phyloP scores from a whole-genome alignment of 2,888 invertebrate species.

The Protonemura montana region DNA sequence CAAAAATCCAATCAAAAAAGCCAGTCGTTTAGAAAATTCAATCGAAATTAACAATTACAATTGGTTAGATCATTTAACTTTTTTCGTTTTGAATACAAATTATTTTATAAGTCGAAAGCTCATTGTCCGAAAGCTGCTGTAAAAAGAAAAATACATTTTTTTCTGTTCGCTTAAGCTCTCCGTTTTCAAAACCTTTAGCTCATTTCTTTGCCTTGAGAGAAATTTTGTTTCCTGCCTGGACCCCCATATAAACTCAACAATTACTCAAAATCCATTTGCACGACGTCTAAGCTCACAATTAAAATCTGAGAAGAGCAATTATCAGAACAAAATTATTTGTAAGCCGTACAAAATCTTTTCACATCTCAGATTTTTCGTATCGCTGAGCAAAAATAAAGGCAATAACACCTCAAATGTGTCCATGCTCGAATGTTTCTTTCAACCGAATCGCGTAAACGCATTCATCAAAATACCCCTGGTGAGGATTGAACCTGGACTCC shows the following conservation, averaged over 20 bases:
- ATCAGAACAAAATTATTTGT: background rate
- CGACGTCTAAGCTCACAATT: background rate
- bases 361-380: background rate
- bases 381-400: background rate
- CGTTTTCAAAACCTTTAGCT: background rate
- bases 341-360: background rate
- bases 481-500: background rate
- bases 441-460: background rate
- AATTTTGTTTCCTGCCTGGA: background rate
- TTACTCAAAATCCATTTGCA: background rate
- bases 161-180: background rate
- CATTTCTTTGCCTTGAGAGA: background rate
- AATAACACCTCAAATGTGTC: background rate
- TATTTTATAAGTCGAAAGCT: too few species aligned
- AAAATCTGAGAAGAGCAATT: background rate
- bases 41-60: background rate
- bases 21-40: background rate
- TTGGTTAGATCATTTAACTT: too few species aligned
- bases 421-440: background rate
- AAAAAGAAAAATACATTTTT: background rate
- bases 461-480: background rate
- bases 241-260: background rate
- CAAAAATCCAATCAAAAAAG: too few species aligned
- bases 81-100: too few species aligned
- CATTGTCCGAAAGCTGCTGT: too few species aligned